These are phyloP conservation scores for Tiphia femorata DNA, from an alignment of 2,888 invertebrate species.

Conservation along the genomic window DNA sequence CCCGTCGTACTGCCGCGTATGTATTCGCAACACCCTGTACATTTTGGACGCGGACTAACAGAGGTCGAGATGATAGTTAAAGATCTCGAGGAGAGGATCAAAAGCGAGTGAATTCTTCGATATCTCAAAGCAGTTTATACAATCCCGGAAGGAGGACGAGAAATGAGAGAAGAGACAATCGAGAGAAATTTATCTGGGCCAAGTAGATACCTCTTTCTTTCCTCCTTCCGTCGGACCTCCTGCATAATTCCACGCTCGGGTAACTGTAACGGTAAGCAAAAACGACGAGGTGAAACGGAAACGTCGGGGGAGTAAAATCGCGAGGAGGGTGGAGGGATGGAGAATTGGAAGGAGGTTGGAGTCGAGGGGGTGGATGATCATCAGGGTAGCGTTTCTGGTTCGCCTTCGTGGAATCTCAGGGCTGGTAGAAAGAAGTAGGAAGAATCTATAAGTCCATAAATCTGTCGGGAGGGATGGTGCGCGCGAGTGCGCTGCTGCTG, in stretches of 20 bases:
- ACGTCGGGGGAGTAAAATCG: constrained; percentile 5
- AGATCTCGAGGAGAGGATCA: too few relatives aligned
- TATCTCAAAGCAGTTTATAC: too few relatives aligned
- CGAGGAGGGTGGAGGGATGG: constrained; percentile 6
- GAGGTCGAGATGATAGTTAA: too few relatives aligned
- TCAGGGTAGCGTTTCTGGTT: constrained; percentile 16
- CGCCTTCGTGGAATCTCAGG: constrained; percentile 20
- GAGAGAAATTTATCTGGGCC: constrained; percentile 13
- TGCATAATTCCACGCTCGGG: constrained; percentile 15
- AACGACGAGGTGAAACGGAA: constrained; percentile 1
- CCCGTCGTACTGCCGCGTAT: too few relatives aligned
- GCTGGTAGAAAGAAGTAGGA: constrained; percentile 40
- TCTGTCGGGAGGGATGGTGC: constrained; percentile 42
- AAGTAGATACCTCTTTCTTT: constrained; percentile 9
- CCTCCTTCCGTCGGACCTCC: background rate
- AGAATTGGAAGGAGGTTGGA: constrained; percentile 16
- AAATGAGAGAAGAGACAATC: constrained; percentile 1
- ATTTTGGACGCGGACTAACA: too few relatives aligned
- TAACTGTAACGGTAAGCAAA: background rate
- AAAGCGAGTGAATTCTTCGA: too few relatives aligned
- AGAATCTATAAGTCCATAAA: constrained; percentile 67
- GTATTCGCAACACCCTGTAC: too few relatives aligned
- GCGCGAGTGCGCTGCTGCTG: constrained; percentile 25
- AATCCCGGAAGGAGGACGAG: background rate
- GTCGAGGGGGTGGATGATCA: too few relatives aligned